These are phyloP conservation scores for Glossophaga mutica DNA, from an alignment of 2,797 vertebrate species.

Conservation along the genomic window DNA sequence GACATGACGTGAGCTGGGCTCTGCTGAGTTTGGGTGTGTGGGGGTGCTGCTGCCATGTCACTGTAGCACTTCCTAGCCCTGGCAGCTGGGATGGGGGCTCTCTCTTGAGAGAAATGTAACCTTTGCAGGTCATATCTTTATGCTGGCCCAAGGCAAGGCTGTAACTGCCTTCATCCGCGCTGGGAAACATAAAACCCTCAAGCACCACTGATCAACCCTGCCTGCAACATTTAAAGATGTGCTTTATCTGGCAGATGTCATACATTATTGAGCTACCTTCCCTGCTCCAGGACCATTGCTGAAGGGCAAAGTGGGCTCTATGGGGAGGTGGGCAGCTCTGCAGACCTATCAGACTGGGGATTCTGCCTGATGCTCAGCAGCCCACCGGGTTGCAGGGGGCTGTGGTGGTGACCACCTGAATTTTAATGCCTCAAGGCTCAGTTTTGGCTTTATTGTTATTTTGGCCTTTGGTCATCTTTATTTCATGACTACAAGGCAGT, in stretches of 20 bases:
- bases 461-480: neutral
- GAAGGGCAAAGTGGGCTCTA: neutral
- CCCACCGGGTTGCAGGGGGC: neutral
- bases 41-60: neutral
- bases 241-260: constrained; percentile 6
- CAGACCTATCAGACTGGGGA: neutral
- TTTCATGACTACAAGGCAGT: neutral
- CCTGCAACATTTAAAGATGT: neutral
- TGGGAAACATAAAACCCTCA: constrained; percentile 14
- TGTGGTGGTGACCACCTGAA: neutral
- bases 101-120: neutral
- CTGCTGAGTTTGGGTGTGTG: neutral
- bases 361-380: neutral
- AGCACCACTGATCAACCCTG: neutral
- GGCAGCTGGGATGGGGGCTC: neutral
- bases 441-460: neutral
- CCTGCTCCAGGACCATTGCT: neutral
- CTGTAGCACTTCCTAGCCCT: neutral
- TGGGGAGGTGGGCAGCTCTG: neutral
- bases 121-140: constrained; percentile 21
- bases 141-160: neutral
- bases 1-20: neutral
- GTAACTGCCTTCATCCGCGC: neutral
- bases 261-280: neutral
- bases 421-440: neutral